A percentile compares a stretch with the other conserved stretches of the same genome.
These are phyloP conservation scores for Polyodon spathula DNA, from an alignment of 2,113 vertebrate species.

Conservation along the genomic window DNA sequence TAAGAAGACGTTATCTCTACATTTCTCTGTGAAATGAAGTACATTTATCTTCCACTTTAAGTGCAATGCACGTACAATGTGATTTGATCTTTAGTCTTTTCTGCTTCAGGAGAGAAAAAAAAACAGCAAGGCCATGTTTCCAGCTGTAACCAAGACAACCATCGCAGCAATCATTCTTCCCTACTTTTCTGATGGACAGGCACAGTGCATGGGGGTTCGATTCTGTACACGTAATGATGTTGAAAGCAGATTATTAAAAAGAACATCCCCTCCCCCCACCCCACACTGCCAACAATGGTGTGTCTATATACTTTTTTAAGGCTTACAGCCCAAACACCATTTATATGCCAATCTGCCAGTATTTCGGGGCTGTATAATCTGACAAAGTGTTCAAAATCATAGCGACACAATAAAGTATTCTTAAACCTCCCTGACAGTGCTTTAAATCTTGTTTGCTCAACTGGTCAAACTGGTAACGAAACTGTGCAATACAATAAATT, in stretches of 20 bases:
- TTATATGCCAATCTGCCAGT: too few species aligned
- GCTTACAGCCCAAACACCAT: too few species aligned
- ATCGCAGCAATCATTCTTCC: slow-evolving; percentile 19
- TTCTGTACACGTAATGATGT: slow-evolving; percentile 7
- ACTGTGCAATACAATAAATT: too few species aligned
- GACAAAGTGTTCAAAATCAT: too few species aligned
- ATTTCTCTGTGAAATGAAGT: background rate
- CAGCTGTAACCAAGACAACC: slow-evolving; percentile 35
- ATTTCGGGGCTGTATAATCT: too few species aligned
- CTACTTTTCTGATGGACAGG: slow-evolving; percentile 6
- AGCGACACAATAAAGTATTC: too few species aligned
- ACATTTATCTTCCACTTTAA: background rate
- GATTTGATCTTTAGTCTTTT: background rate
- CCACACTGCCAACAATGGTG: slow-evolving; percentile 27
- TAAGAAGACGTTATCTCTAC: too few species aligned
- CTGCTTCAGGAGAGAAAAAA: background rate
- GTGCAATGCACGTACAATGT: background rate
- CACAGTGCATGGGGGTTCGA: slow-evolving; percentile 10
- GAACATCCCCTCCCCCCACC: slow-evolving; percentile 1
- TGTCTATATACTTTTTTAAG: too few species aligned
- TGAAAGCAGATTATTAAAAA: slow-evolving; percentile 18
- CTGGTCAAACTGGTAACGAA: too few species aligned
- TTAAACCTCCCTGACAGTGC: too few species aligned
- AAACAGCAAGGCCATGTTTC: slow-evolving; percentile 22
- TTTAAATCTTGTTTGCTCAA: too few species aligned